Conservation (phyloP, 2,113 vertebrate genomes). For the Microcebus ravelobensis region DNA sequence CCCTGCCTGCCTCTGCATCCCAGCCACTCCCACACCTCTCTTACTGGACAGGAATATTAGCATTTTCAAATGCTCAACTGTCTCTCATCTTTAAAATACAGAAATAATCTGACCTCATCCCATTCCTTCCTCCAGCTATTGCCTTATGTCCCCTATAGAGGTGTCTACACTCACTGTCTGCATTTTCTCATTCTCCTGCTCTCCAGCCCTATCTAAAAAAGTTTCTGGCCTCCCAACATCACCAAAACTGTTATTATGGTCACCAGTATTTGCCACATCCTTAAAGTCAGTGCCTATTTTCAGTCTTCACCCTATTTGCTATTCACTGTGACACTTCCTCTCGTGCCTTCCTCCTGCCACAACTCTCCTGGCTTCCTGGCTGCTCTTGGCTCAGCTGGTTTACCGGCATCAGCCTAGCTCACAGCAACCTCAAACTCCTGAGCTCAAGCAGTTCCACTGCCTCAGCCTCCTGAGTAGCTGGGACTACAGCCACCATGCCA, state of each 20-base stretch:
- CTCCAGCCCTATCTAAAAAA: not conserved
- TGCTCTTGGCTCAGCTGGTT: not conserved
- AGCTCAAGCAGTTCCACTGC: too few relatives aligned
- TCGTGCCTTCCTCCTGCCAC: not conserved
- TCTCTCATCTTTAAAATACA: not conserved
- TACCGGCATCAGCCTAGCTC: not conserved
- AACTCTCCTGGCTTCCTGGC: not conserved
- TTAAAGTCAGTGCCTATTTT: not conserved
- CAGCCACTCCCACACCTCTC: not conserved
- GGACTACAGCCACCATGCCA: too few relatives aligned
- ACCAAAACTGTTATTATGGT: not conserved
- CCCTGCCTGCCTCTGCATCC: not conserved
- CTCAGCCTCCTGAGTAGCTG: too few relatives aligned
- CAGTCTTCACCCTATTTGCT: not conserved
- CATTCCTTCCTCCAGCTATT: not conserved
- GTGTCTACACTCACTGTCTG: not conserved
- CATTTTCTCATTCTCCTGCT: not conserved
- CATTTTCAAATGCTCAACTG: not conserved
- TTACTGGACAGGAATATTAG: not conserved
- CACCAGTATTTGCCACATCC: not conserved
- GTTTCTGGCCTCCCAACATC: not conserved
- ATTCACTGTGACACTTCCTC: not conserved
- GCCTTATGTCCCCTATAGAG: not conserved
- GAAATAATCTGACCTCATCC: not conserved
- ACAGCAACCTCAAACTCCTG: too few relatives aligned